These are phyloP conservation scores for Chlorocebus sabaeus DNA, from an alignment of 2,113 vertebrate species.

Conservation along the genomic window DNA sequence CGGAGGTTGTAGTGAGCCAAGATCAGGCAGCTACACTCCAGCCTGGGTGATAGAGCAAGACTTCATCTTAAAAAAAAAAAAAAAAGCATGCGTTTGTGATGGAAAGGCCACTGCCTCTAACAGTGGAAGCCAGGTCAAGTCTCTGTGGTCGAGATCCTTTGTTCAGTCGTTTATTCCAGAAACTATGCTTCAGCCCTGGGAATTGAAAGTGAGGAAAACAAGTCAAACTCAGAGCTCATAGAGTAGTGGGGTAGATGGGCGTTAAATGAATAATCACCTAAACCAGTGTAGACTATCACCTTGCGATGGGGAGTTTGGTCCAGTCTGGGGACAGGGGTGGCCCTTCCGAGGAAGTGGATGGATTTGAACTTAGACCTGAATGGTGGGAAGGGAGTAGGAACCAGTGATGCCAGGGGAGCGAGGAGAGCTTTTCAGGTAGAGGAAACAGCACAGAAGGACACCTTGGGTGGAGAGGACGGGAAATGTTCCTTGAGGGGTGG, in stretches of 20 bases:
- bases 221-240: not conserved
- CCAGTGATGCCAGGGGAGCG: not conserved
- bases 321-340: not conserved
- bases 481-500: not conserved
- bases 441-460: not conserved
- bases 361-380: not conserved
- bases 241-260: not conserved
- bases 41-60: too few relatives aligned
- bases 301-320: not conserved
- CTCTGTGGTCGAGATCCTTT: not conserved
- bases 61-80: too few relatives aligned
- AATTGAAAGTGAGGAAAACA: not conserved
- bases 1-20: too few relatives aligned
- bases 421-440: not conserved
- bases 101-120: not conserved
- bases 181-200: not conserved
- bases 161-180: not conserved
- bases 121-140: not conserved
- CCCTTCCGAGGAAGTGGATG: not conserved
- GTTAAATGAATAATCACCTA: not conserved
- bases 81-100: not conserved
- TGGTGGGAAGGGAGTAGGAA: too few relatives aligned
- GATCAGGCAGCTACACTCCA: too few relatives aligned
- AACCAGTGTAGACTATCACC: accelerated
- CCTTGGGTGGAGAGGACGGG: not conserved